Percentiles rank a stretch among this genome's conserved stretches.
These are phyloP conservation scores for Diplazon laetatorius DNA, from an alignment of 2,888 invertebrate species.

Conservation along the genomic window DNA sequence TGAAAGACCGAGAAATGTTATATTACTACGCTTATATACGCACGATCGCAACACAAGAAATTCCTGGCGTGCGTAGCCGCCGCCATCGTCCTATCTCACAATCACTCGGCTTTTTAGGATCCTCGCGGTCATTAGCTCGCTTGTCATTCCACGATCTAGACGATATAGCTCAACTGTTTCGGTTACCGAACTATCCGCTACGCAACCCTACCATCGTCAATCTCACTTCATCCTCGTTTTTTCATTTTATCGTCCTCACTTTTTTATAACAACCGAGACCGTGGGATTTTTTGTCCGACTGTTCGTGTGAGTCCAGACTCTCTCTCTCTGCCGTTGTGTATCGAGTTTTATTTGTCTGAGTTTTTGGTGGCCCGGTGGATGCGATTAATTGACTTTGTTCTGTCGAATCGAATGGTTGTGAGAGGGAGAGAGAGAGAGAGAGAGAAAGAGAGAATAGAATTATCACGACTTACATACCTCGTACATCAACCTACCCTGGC, in stretches of 20 bases:
- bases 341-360: slow-evolving; percentile 12
- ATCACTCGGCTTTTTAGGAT: slow-evolving; percentile 55
- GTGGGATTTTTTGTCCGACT: slow-evolving; percentile 49
- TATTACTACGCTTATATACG: slow-evolving; percentile 31
- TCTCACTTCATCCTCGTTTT: slow-evolving; percentile 38
- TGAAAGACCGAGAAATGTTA: slow-evolving; percentile 45
- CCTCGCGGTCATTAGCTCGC: slow-evolving; percentile 59
- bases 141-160: slow-evolving; percentile 59
- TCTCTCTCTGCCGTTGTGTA: not conserved
- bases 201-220: no score
- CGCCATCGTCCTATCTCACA: slow-evolving; percentile 54
- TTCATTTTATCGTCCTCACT: slow-evolving; percentile 48
- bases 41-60: slow-evolving; percentile 36
- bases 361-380: slow-evolving; percentile 20
- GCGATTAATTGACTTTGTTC: slow-evolving; percentile 40
- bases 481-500: slow-evolving; percentile 61
- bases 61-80: slow-evolving; percentile 38
- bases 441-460: not conserved
- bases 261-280: slow-evolving; percentile 47
- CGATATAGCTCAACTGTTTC: slow-evolving; percentile 59
- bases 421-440: not conserved
- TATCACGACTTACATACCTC: not conserved
- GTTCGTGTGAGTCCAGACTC: no score
- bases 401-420: not conserved
- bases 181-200: slow-evolving; percentile 27